phyloP scores from a whole-genome alignment of 2,113 vertebrate species.

The Sylvia atricapilla region DNA sequence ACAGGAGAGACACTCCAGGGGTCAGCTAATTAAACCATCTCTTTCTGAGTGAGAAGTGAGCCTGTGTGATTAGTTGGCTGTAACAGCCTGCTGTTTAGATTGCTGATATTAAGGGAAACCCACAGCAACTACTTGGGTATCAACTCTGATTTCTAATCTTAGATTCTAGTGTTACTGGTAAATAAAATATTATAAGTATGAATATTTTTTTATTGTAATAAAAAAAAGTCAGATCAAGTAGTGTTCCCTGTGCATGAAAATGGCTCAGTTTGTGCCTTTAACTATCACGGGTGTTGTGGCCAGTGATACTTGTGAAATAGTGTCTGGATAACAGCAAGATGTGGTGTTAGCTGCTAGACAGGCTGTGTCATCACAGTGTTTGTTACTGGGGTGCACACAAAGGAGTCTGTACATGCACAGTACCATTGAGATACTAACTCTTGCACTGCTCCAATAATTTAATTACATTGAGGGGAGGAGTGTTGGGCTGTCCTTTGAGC shows the following conservation, averaged over 20 bases:
- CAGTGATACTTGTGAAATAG: not conserved
- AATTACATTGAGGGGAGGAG: not conserved
- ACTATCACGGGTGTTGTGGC: not conserved
- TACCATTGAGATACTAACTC: not conserved
- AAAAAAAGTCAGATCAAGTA: not conserved
- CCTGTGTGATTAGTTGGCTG: not conserved
- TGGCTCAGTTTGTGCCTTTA: not conserved
- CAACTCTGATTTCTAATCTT: not conserved
- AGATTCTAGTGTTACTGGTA: not conserved
- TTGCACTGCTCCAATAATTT: not conserved
- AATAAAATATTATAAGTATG: not conserved
- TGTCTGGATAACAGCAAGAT: not conserved
- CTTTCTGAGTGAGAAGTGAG: not conserved
- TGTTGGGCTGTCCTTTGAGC: not conserved
- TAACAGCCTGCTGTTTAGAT: not conserved
- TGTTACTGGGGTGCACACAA: not conserved
- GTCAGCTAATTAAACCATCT: not conserved
- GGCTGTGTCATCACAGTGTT: not conserved
- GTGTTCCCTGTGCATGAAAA: not conserved
- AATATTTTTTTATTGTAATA: not conserved
- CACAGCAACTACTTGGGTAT: not conserved
- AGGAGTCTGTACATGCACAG: not conserved
- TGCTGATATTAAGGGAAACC: not conserved
- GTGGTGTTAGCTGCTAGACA: not conserved
- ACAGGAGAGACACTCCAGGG: not conserved